These are phyloP conservation scores for Stenurella melanura DNA, from an alignment of 2,888 invertebrate genomes.

Conservation along the genomic window DNA sequence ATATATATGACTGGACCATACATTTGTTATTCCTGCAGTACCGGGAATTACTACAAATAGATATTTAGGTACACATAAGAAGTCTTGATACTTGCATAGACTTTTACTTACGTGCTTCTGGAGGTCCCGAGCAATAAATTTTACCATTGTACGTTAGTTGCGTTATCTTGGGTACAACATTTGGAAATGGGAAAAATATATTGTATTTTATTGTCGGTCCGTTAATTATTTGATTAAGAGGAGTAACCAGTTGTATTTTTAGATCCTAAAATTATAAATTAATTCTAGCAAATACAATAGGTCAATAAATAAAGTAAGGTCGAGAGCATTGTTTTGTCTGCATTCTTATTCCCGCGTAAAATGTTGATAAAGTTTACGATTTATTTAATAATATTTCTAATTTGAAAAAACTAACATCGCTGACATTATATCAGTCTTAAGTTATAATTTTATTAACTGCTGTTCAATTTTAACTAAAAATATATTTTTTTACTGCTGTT, in stretches of 20 bases:
- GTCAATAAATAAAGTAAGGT: background rate
- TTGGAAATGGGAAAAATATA: constrained; percentile 61
- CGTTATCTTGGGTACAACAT: constrained; percentile 64
- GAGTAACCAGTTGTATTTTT: constrained; percentile 57
- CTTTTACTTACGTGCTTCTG: constrained; percentile 60
- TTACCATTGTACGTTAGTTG: constrained; percentile 61
- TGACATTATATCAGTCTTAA: no score
- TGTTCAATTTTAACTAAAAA: no score
- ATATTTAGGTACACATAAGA: no score
- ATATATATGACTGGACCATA: constrained; percentile 54
- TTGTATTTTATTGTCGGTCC: constrained; percentile 53
- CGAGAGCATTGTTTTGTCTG: background rate
- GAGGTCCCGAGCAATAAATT: constrained; percentile 62
- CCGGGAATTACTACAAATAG: constrained; percentile 54
- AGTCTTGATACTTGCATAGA: background rate
- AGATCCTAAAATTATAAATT: constrained; percentile 58
- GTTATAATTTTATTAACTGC: no score
- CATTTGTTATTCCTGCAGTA: constrained; percentile 55
- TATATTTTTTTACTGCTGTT: no score
- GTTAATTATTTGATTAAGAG: constrained; percentile 48
- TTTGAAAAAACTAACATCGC: no score
- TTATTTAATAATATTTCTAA: no score
- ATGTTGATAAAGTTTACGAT: background rate
- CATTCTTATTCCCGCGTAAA: background rate
- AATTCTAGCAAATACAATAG: constrained; percentile 27